Percentiles rank a stretch among this genome's conserved stretches.
Conservation (phyloP, 2,888 invertebrate species). For the Scrobipalpa atriplicella region DNA sequence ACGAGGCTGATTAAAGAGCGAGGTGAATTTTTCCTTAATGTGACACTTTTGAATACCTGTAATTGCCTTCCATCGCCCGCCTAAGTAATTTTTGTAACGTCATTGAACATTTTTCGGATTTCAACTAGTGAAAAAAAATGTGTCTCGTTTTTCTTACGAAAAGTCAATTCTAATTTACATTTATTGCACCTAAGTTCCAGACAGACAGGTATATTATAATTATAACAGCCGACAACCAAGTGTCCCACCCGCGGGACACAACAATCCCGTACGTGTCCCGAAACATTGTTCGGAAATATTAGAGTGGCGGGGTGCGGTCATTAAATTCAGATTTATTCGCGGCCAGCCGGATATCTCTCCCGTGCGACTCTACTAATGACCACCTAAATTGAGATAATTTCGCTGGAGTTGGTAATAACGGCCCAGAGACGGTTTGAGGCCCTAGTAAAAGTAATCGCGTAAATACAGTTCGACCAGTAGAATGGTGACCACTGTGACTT, state of each 20-base stretch:
- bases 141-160: too few species aligned
- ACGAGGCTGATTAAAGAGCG: too few species aligned
- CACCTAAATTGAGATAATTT: conserved; percentile 83
- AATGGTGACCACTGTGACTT: background rate
- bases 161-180: too few species aligned
- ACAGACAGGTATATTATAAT: background rate
- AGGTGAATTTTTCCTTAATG: too few species aligned
- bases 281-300: conserved; percentile 75
- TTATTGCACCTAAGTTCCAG: too few species aligned
- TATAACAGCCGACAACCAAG: conserved; percentile 28
- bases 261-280: conserved; percentile 50
- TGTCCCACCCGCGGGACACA: conserved; percentile 35
- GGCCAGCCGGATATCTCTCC: conserved; percentile 78
- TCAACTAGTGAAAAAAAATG: too few species aligned
- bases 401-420: conserved; percentile 70
- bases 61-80: too few species aligned
- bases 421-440: conserved; percentile 33
- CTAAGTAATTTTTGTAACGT: too few species aligned
- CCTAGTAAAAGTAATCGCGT: background rate
- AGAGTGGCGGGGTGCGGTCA: conserved; percentile 65
- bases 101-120: too few species aligned
- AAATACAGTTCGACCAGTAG: background rate
- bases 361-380: conserved; percentile 81
- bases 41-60: too few species aligned
- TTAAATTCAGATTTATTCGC: conserved; percentile 81